These are phyloP conservation scores for Caenorhabditis macrosperma DNA, from an alignment of 2,888 invertebrate genomes.

Conservation along the genomic window DNA sequence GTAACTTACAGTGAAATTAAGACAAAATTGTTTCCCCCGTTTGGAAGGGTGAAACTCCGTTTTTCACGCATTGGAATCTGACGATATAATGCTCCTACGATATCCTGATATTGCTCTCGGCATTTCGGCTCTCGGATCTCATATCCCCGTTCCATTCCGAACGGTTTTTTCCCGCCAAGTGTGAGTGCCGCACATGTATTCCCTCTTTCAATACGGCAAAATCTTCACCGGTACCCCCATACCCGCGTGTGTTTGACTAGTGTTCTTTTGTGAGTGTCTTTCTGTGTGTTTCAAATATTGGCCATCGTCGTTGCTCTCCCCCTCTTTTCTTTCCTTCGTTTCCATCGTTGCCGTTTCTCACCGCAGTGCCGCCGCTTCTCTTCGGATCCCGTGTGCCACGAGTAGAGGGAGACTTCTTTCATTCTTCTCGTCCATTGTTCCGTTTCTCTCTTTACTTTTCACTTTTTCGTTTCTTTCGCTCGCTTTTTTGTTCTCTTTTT, in stretches of 20 bases:
- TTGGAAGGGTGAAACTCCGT: too few species aligned
- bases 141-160: slow-evolving; percentile 2
- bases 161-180: slow-evolving; percentile 7
- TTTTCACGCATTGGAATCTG: too few species aligned
- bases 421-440: background rate
- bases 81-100: too few species aligned
- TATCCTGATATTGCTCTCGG: background rate
- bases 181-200: slow-evolving; percentile 5
- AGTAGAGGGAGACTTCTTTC: background rate
- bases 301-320: slow-evolving; percentile 27
- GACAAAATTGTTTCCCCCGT: too few species aligned
- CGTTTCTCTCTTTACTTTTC: background rate
- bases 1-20: too few species aligned
- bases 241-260: slow-evolving; percentile 39
- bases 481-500: background rate
- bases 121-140: background rate
- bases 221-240: slow-evolving; percentile 15
- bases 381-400: slow-evolving; percentile 29
- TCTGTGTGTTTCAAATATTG: slow-evolving; percentile 53
- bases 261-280: slow-evolving; percentile 53
- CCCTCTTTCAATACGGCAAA: background rate
- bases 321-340: background rate
- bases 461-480: background rate
- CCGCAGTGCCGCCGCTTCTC: slow-evolving; percentile 1
- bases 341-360: slow-evolving; percentile 1